phyloP scores from a whole-genome alignment of 2,888 invertebrate genomes.

The Pheosia gnoma region DNA sequence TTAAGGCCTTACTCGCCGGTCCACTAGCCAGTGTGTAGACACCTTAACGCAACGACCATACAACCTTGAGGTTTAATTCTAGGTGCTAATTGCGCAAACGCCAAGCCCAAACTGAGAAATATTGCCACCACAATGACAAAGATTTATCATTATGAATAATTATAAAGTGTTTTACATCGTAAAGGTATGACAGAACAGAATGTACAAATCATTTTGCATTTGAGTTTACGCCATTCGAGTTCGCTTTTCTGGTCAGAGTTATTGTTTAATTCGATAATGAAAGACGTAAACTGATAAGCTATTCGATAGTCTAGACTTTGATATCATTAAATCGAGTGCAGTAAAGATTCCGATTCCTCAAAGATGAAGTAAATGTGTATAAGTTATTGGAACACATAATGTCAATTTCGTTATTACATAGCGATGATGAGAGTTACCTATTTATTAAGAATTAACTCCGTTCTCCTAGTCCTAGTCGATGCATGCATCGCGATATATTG shows the following conservation, averaged over 20 bases:
- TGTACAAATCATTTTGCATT: background rate
- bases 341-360: background rate
- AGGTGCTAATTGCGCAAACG: slow-evolving; percentile 38
- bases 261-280: background rate
- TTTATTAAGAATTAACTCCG: too few species aligned
- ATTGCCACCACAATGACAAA: background rate
- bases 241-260: background rate
- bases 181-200: too few species aligned
- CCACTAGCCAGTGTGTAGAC: too few species aligned
- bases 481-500: too few species aligned
- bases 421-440: too few species aligned
- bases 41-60: slow-evolving; percentile 27
- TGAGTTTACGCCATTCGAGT: background rate
- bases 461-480: too few species aligned
- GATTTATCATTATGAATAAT: background rate
- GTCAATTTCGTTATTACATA: too few species aligned
- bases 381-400: too few species aligned
- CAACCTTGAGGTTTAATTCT: slow-evolving; percentile 43
- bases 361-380: too few species aligned
- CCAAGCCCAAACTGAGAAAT: slow-evolving; percentile 19
- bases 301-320: background rate
- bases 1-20: too few species aligned
- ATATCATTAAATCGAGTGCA: background rate
- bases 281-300: background rate
- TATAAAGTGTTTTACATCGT: background rate